Evolutionary conservation across 2,113 vertebrate genomes (phyloP).

Genomic region (Chamaetylas fuelleborni): DNA sequence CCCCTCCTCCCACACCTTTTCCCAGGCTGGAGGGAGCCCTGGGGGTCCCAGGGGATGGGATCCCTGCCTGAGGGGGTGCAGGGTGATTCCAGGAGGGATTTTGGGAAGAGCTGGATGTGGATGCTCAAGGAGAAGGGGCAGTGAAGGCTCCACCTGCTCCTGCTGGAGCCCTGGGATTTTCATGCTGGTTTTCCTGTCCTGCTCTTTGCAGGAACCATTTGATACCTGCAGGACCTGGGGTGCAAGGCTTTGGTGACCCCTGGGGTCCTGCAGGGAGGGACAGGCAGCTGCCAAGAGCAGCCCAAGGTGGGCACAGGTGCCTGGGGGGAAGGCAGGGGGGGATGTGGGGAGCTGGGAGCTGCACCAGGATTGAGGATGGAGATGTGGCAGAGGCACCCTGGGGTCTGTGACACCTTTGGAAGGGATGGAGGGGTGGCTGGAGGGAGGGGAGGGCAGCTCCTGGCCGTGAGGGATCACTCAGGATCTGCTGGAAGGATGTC

Average conservation of each 20-base stretch:
- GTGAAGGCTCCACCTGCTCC: neutral
- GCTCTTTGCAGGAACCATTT: too few relatives aligned
- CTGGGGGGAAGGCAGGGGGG: neutral
- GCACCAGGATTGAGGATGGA: neutral
- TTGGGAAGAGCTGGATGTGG: neutral
- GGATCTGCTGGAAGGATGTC: neutral
- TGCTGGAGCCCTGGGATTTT: neutral
- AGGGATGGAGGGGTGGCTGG: rapidly evolving
- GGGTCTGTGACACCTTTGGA: rapidly evolving
- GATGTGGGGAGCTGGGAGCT: rapidly evolving
- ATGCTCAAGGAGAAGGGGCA: neutral
- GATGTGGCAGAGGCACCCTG: rapidly evolving
- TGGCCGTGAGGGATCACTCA: rapidly evolving
- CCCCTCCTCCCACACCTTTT: neutral
- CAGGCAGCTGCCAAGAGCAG: rapidly evolving
- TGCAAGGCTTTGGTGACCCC: neutral
- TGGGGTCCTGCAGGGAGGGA: neutral
- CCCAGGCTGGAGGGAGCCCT: neutral
- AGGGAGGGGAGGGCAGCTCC: neutral
- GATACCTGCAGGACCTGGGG: neutral
- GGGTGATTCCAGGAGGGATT: too few relatives aligned
- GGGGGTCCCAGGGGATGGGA: neutral
- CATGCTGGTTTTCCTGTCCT: rapidly evolving
- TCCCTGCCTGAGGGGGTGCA: neutral
- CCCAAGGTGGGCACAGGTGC: rapidly evolving